phyloP scores from a whole-genome alignment of 2,113 vertebrate species.

The Hippolais icterina region DNA sequence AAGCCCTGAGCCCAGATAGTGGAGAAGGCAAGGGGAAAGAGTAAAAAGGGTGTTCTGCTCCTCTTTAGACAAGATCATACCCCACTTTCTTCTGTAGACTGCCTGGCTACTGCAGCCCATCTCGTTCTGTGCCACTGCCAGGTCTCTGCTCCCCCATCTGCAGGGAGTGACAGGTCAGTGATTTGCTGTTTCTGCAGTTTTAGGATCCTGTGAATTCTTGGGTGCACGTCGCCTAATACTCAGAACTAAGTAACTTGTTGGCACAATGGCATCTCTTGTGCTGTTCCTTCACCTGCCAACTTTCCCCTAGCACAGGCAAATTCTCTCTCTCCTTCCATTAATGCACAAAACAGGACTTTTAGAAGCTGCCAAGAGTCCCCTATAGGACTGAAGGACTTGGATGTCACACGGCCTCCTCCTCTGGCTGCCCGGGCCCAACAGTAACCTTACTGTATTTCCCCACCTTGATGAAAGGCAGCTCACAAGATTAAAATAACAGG shows the following conservation, averaged over 20 bases:
- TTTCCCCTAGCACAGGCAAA: not conserved
- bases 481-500: constrained; percentile 38
- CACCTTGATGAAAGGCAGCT: constrained; percentile 55
- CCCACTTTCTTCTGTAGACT: not conserved
- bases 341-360: not conserved
- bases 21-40: not conserved
- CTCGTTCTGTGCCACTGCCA: not conserved
- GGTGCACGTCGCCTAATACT: constrained; percentile 43
- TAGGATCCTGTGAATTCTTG: constrained; percentile 53
- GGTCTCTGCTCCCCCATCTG: not conserved
- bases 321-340: constrained; percentile 13
- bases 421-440: not conserved
- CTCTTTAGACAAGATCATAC: not conserved
- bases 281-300: constrained; percentile 33
- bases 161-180: not conserved
- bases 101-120: not conserved
- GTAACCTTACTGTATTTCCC: constrained; percentile 46
- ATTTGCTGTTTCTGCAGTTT: constrained; percentile 66
- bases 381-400: constrained; percentile 31
- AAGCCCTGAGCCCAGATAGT: not conserved
- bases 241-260: constrained; percentile 75
- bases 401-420: constrained; percentile 8
- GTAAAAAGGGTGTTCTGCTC: not conserved
- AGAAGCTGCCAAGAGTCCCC: constrained; percentile 25
- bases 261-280: constrained; percentile 39